These are phyloP conservation scores for Cranoglanis bouderius DNA, from an alignment of 2,113 vertebrate species.

Conservation along the genomic window DNA sequence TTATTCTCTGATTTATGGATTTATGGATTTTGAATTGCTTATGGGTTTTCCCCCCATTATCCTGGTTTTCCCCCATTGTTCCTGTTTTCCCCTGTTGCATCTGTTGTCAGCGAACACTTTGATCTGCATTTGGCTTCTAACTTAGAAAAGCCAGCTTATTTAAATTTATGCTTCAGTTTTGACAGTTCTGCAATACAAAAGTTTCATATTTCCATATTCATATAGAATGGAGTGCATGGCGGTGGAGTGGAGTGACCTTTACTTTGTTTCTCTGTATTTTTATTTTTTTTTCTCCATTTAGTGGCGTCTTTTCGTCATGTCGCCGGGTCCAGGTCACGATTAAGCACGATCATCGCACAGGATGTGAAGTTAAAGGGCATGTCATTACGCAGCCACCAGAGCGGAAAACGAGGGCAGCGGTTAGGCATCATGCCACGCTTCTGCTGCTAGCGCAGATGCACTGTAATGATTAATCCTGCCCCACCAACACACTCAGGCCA, in stretches of 20 bases:
- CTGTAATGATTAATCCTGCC: constrained; percentile 49
- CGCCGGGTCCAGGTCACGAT: constrained; percentile 59
- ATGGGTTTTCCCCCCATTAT: not conserved
- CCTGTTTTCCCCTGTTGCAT: not conserved
- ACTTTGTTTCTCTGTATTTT: not conserved
- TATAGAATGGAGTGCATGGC: no score
- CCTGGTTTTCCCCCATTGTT: not conserved
- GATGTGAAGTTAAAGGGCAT: constrained; percentile 76
- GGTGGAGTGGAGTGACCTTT: not conserved
- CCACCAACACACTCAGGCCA: constrained; percentile 32
- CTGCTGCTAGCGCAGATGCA: constrained; percentile 77
- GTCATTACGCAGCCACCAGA: constrained; percentile 81
- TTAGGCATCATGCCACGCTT: constrained; percentile 72
- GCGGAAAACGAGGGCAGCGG: constrained; percentile 76
- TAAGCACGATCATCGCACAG: constrained; percentile 80
- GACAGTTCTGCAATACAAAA: not conserved
- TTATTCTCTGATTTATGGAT: not conserved
- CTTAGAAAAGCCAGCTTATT: not conserved
- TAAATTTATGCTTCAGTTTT: not conserved
- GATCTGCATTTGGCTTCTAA: not conserved
- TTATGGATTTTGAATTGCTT: not conserved
- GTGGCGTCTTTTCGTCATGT: constrained; percentile 28
- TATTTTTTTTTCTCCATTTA: constrained; percentile 27
- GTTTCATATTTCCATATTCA: not conserved
- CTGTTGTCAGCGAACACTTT: not conserved